Percentiles rank a stretch among this genome's conserved stretches.
Conservation (phyloP, 1,140 invertebrate species). For the Macrotrachela quadricornifera region DNA sequence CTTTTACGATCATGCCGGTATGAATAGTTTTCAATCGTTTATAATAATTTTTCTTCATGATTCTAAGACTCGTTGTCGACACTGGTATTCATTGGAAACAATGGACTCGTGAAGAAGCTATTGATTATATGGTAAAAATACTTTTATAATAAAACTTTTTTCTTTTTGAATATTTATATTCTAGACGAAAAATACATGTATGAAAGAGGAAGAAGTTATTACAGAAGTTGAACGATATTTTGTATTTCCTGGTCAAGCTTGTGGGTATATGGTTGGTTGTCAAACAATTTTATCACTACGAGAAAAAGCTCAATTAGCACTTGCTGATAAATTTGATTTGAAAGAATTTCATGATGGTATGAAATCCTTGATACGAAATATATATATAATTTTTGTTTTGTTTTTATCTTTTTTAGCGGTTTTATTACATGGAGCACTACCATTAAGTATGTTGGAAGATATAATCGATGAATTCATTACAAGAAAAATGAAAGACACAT, state of each 20-base stretch:
- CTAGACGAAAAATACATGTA: slow-evolving; percentile 23
- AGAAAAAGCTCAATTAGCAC: slow-evolving; percentile 17
- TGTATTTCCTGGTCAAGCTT: slow-evolving; percentile 33
- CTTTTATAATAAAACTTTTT: no score
- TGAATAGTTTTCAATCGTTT: slow-evolving; percentile 10
- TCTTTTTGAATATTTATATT: no score
- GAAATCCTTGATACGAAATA: no score
- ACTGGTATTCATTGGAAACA: slow-evolving; percentile 30
- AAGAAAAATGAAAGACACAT: no score
- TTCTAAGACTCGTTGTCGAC: slow-evolving; percentile 29
- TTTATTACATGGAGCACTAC: no score
- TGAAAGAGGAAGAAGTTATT: slow-evolving; percentile 12
- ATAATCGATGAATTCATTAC: no score
- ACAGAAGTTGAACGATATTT: slow-evolving; percentile 31
- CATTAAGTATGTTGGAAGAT: no score
- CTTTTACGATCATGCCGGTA: background rate
- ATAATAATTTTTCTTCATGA: slow-evolving; percentile 20
- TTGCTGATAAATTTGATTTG: slow-evolving; percentile 14
- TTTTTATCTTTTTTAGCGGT: no score
- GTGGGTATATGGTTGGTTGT: slow-evolving; percentile 33
- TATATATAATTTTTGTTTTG: no score
- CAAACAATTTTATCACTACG: slow-evolving; percentile 29
- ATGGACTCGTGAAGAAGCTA: slow-evolving; percentile 27
- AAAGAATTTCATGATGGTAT: no score
- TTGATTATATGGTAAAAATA: slow-evolving; percentile 26